Conservation (phyloP, 2,888 invertebrate species). For the Patella ulyssiponensis region DNA sequence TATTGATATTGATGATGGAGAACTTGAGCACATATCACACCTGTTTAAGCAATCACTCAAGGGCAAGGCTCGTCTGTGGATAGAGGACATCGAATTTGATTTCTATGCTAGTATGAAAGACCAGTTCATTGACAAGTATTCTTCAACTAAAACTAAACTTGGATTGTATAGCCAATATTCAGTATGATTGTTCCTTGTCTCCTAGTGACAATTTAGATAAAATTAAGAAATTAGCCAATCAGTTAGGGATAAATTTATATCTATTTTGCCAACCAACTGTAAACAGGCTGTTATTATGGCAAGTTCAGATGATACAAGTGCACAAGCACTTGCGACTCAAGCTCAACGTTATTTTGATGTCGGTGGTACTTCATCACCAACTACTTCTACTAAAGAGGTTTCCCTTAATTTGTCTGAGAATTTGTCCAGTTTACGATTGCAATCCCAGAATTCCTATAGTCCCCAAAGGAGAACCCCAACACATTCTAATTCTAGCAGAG, state of each 20-base stretch:
- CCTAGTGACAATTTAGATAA: neutral
- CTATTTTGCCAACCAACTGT: neutral
- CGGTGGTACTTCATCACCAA: neutral
- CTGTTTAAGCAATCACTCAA: too few species aligned
- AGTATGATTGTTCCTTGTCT: neutral
- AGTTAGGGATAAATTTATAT: neutral
- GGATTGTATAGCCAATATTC: neutral
- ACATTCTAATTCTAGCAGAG: too few species aligned
- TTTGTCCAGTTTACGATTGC: too few species aligned
- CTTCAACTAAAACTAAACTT: neutral
- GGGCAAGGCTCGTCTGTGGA: too few species aligned
- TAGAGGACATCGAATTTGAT: too few species aligned
- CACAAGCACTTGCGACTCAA: neutral
- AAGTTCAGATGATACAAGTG: neutral
- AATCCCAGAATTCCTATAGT: too few species aligned
- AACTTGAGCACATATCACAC: too few species aligned
- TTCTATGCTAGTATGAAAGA: neutral
- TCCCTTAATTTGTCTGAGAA: neutral
- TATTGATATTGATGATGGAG: too few species aligned
- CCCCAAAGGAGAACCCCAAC: too few species aligned
- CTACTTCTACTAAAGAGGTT: neutral
- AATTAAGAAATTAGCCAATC: neutral
- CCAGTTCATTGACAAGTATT: neutral
- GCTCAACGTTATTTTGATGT: neutral
- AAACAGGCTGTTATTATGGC: neutral